Evolutionary conservation across 2,113 vertebrate species (phyloP).

Genomic region (Peromyscus maniculatus): DNA sequence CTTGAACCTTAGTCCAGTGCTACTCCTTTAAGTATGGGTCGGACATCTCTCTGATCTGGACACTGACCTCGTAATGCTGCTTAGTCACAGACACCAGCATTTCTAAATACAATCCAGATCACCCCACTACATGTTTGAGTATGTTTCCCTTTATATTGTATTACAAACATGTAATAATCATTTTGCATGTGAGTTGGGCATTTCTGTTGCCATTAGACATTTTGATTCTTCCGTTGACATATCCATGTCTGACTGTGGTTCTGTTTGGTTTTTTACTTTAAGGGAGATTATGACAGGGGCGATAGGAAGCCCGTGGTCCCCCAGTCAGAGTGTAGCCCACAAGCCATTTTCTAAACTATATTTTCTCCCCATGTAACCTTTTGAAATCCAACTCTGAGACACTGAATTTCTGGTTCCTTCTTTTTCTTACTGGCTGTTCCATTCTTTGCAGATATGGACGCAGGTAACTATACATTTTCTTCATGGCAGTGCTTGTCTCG

Average conservation of each 20-base stretch:
- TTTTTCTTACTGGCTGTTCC: conserved; percentile 92
- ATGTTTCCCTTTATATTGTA: neutral
- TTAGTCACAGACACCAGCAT: neutral
- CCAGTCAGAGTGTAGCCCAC: conserved; percentile 6
- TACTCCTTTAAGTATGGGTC: neutral
- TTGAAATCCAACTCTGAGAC: conserved; percentile 87
- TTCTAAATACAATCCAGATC: neutral
- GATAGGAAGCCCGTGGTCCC: conserved; percentile 60
- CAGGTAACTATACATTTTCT: conserved; percentile 95
- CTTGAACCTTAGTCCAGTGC: neutral
- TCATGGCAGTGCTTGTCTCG: conserved; percentile 86
- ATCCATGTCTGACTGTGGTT: conserved; percentile 47
- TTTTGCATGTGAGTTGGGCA: conserved; percentile 55
- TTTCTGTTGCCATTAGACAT: conserved; percentile 31
- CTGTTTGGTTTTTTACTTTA: neutral
- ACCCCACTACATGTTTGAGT: neutral
- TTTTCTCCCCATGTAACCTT: conserved; percentile 86
- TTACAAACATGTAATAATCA: neutral
- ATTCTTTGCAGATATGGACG: conserved; percentile 99
- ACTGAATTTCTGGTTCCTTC: conserved; percentile 94
- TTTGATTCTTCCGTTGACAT: conserved; percentile 56
- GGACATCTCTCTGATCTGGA: neutral
- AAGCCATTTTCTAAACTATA: conserved; percentile 75
- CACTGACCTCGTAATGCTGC: neutral
- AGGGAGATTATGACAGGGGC: conserved; percentile 7